These are phyloP conservation scores for Conchocele bisecta DNA, from an alignment of 2,888 invertebrate genomes.

Conservation along the genomic window DNA sequence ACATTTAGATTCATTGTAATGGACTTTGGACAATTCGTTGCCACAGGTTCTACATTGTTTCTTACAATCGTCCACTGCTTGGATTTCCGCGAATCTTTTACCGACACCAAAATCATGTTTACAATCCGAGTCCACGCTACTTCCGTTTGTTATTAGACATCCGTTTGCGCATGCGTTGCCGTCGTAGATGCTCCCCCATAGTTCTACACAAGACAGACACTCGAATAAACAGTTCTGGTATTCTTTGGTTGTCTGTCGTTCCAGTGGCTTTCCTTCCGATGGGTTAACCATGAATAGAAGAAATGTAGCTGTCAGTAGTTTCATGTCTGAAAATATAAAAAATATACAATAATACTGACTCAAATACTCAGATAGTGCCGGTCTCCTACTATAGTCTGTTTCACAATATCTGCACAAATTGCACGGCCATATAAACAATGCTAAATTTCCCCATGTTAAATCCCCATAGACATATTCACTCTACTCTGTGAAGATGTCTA, in stretches of 20 bases:
- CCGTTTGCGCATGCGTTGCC: slow-evolving; percentile 51
- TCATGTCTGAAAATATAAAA: slow-evolving; percentile 1
- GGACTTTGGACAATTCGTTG: neutral
- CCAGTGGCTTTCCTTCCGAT: neutral
- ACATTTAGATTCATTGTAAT: slow-evolving; percentile 32
- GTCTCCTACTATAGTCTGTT: too few species aligned
- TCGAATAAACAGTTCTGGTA: slow-evolving; percentile 44
- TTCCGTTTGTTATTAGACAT: slow-evolving; percentile 43
- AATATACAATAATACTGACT: too few species aligned
- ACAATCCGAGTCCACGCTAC: slow-evolving; percentile 51
- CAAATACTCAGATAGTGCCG: too few species aligned
- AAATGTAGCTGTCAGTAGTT: neutral
- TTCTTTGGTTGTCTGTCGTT: neutral
- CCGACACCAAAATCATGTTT: slow-evolving; percentile 22
- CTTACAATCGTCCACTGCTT: slow-evolving; percentile 37
- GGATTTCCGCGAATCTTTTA: slow-evolving; percentile 29
- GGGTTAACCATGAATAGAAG: neutral
- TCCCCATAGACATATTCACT: too few species aligned
- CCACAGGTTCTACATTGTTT: slow-evolving; percentile 33
- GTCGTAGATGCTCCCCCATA: slow-evolving; percentile 46
- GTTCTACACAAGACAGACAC: slow-evolving; percentile 52
- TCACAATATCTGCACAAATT: too few species aligned
- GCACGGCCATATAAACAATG: too few species aligned
- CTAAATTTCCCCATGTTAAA: too few species aligned
- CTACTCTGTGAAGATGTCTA: too few species aligned